Evolutionary conservation across 2,888 invertebrate species (phyloP), one percentile per base, ranked within the genome.

Genomic region (Xestia ashworthii): DNA sequence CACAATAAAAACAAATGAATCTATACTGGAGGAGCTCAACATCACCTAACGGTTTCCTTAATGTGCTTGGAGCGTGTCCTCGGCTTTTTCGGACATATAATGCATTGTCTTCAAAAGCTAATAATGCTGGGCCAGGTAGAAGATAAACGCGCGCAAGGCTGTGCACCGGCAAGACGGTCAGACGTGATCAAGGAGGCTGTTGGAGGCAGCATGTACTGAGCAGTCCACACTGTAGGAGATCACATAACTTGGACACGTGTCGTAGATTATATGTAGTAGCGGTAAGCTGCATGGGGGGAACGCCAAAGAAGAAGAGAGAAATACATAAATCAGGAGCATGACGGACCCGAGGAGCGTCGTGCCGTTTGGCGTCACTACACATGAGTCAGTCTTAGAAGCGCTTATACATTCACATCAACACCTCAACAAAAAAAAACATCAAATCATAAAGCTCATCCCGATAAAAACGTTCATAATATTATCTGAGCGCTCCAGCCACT

Each of bases 401-500:
- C 60, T 60, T 5, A 4, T 58, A 6, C 14, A 5, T 58, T 25
- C 25, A 32, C 32, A 60, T 32, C 60, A 60, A 32, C 32, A 60
- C 12, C 16, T 78, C 53, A 67, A 66, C 4, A 9, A 32, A 60
- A 48, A 48, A 46, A 41, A 69, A 65, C 50, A 60, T 69, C 32
- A 60, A 60, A 55, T 60, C 72, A 22, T 72, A 55, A 70, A 69
- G 48, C n/a, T 60, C 3, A 5, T 65, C n/a, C 48, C 25, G 12
- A 74, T 66, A 58, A 38, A 74, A 64, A 74, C 16, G 19, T 71
- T 74, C 25, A 64, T 32, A 78, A 53, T 60, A 73, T 70, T 50
- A 83, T 71, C 25, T 48, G 58, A 44, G 58, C 50, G 53, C 46
- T 66, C 38, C 16, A 55, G 32, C 65, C 46, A 62, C 44, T 48